These are phyloP conservation scores for Ectropis grisescens DNA, from an alignment of 1,140 invertebrate genomes.

Conservation along the genomic window DNA sequence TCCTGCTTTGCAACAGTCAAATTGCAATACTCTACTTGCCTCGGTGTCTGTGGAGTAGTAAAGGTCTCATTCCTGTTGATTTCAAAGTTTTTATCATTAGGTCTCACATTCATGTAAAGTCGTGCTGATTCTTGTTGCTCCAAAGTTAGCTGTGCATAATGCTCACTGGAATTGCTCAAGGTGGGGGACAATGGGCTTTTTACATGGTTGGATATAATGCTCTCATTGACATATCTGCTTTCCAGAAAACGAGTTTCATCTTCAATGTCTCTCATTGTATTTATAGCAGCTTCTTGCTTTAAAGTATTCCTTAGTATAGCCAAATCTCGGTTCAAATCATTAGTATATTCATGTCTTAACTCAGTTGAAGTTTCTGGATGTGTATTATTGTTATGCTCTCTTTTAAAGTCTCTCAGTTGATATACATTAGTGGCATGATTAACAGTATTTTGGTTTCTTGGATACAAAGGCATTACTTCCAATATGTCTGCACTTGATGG, in stretches of 20 bases:
- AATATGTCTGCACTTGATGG: conserved; percentile 68
- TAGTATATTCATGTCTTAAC: conserved; percentile 46
- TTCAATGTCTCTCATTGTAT: conserved; percentile 54
- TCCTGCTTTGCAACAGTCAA: conserved; percentile 34
- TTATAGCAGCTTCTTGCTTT: conserved; percentile 53
- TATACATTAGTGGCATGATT: conserved; percentile 66
- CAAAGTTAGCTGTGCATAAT: conserved; percentile 69
- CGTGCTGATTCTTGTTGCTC: conserved; percentile 58
- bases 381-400: conserved; percentile 69
- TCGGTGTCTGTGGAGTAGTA: conserved; percentile 46
- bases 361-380: conserved; percentile 38
- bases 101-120: conserved; percentile 78
- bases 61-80: conserved; percentile 33
- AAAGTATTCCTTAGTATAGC: conserved; percentile 55
- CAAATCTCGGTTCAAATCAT: conserved; percentile 57
- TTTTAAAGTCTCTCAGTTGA: conserved; percentile 59
- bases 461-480: conserved; percentile 65
- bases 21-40: conserved; percentile 56
- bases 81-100: conserved; percentile 36
- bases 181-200: conserved; percentile 48
- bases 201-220: conserved; percentile 32
- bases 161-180: conserved; percentile 53
- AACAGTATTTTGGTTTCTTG: conserved; percentile 33
- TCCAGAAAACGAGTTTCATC: conserved; percentile 46
- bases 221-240: conserved; percentile 39